These are phyloP conservation scores for Oikopleura albicans DNA, from an alignment of 23 tunicate genomes.

Conservation along the genomic window DNA sequence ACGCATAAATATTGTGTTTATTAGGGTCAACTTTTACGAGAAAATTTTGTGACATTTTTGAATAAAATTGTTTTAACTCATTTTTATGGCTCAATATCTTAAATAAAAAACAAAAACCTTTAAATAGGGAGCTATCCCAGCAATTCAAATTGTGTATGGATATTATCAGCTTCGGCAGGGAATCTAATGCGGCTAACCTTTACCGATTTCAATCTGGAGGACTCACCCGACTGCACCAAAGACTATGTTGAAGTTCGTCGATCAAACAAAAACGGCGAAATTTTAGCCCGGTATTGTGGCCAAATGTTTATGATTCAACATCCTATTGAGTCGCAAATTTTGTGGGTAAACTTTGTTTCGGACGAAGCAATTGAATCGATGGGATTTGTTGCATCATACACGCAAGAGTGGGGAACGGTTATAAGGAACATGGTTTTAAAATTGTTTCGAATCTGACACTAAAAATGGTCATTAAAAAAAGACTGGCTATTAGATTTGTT, in stretches of 20 bases:
- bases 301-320: neutral
- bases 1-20: too few relatives aligned
- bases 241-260: neutral
- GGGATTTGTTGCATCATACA: neutral
- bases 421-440: too few relatives aligned
- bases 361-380: neutral
- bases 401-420: neutral
- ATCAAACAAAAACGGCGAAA: neutral
- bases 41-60: too few relatives aligned
- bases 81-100: too few relatives aligned
- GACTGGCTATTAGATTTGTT: too few relatives aligned
- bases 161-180: neutral
- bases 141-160: neutral
- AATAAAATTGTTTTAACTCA: too few relatives aligned
- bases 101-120: too few relatives aligned
- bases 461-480: too few relatives aligned
- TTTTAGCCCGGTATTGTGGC: neutral
- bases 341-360: neutral
- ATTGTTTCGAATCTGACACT: too few relatives aligned
- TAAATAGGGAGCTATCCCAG: too few relatives aligned
- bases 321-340: neutral
- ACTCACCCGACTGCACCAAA: neutral
- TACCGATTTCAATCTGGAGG: neutral
- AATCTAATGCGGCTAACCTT: neutral
- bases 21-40: too few relatives aligned